Evolutionary conservation across 2,888 invertebrate genomes (phyloP), one percentile per base, ranked within the genome.

Genomic region (Zele albiditarsus): DNA sequence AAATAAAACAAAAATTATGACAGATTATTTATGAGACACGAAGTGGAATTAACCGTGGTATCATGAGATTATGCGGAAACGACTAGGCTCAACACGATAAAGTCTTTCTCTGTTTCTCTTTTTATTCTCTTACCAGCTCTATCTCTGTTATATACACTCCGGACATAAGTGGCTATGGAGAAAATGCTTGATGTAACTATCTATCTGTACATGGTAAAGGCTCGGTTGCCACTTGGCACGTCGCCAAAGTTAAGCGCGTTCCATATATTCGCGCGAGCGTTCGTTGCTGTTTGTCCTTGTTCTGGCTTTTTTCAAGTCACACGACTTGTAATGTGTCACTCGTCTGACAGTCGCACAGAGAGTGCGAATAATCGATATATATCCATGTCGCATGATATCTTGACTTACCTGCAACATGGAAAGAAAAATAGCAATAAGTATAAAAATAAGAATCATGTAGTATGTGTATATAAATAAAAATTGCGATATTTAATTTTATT

Each of bases 171-270:
- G 42, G 31, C 46, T 49, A 53, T 49, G 62, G 20, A 71, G 71
- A 60, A 71, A 71, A 62, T 63, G 38, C 16, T 25, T 69, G 57
- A 53, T 69, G 33, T 38, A 25, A 67, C 53, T 20, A 53, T 53
- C 46, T 46, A 46, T 46, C 53, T 53, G 53, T 20, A 53, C 25
- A 67, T 42, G 53, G 69, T 68, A 63, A 38, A 49, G 33, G 57
- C 73, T 33, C 62, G 42, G 25, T 23, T 62, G 71, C 68, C 66
- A 75, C 62, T 68, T 79, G 77, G 79, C 77, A 31, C 67, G 12
- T 67, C 25, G 79, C 79, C 79, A 78, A 74, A 77, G 69, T 66
- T 73, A 53, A 72, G 31, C 46, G 63, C 66, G 46, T 28, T 46
- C 31, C 8, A 57, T 49, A 20, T 53, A 53, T 53, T 20, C 53